These are phyloP conservation scores for Dryobotodes eremita DNA, from an alignment of 2,888 invertebrate species.

Conservation along the genomic window DNA sequence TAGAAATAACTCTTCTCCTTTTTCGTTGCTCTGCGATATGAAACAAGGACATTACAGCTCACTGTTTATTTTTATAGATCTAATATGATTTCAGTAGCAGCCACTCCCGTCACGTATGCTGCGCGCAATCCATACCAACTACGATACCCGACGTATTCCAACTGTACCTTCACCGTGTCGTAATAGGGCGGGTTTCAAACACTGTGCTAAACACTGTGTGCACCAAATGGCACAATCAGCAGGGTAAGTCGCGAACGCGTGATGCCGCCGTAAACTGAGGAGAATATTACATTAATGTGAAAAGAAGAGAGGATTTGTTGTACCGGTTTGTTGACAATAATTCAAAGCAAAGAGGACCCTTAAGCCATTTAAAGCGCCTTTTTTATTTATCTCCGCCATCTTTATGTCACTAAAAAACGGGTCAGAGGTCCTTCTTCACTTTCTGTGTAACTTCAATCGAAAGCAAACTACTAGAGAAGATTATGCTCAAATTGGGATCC, in stretches of 20 bases:
- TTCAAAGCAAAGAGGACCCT: background rate
- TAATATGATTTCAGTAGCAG: constrained; percentile 36
- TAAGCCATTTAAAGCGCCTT: background rate
- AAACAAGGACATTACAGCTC: background rate
- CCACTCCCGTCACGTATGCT: constrained; percentile 42
- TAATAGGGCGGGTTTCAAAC: background rate
- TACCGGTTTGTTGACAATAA: constrained; percentile 7
- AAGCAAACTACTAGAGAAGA: background rate
- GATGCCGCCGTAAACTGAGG: constrained; percentile 11
- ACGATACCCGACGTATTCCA: constrained; percentile 28
- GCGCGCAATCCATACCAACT: constrained; percentile 53
- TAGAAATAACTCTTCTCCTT: background rate
- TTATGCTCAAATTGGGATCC: background rate
- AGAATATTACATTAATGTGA: background rate
- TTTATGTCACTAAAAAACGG: background rate
- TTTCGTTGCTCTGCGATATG: background rate
- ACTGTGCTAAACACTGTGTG: constrained; percentile 3
- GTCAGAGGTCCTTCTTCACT: background rate
- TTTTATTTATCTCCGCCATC: constrained; percentile 1
- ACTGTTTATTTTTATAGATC: constrained; percentile 27
- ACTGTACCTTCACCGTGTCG: background rate
- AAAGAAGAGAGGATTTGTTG: background rate
- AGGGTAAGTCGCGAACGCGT: background rate
- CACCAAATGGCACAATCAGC: background rate
- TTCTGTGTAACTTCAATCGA: background rate